Base-by-base conservation (phyloP, 2,888 invertebrate species). In the Trissoscelio sp. region DNA sequence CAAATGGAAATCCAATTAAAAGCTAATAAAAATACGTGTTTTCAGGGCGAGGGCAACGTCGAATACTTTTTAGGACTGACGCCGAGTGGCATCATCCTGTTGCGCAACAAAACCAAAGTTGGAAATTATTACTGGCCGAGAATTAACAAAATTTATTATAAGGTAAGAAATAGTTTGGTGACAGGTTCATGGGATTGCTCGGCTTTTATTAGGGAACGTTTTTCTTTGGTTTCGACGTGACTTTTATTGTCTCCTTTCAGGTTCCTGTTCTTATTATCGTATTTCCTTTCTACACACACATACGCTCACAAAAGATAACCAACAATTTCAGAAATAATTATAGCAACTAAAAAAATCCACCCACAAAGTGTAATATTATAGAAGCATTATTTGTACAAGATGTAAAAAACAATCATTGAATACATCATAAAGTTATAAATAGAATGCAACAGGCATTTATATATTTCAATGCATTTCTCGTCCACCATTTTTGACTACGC, bases 91-190 rank as follows among this genome's bases (percentile, higher is more conserved):
- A 96, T 99, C 90, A 96, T 98, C 90, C 96, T 99, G 79, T 93
- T 98, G 88, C 94, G 98, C 87, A 98, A 98, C 92, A 98, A 98
- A 93, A 96, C 96, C 91, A 98, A 98, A 92, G 98, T 98, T 83
- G 98, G 98, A 87, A 98, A 97, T 93, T 98, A 99, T 93, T 98
- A 97, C 93, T 99, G 99, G 98, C 98, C 98, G 83, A 94, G 98
- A 89, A 98, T 99, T 91, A 96, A 97, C 87, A 98, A 98, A 93
- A 96, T 98, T 89, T 97, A 97, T 92, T 97, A 97, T 93, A 98
- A 98, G 93, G 91, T 91, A 88, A 81, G 64, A 28, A 51, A 77
- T 53, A 20, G 31, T 67, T 67, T 28, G 39, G 67, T 75, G 75
- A 75, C 75, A 67, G 58, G 67, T 75, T 75, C 48, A 58, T 62